Base-by-base conservation (phyloP, 2,113 vertebrate species). In the Psilopogon haemacephalus region DNA sequence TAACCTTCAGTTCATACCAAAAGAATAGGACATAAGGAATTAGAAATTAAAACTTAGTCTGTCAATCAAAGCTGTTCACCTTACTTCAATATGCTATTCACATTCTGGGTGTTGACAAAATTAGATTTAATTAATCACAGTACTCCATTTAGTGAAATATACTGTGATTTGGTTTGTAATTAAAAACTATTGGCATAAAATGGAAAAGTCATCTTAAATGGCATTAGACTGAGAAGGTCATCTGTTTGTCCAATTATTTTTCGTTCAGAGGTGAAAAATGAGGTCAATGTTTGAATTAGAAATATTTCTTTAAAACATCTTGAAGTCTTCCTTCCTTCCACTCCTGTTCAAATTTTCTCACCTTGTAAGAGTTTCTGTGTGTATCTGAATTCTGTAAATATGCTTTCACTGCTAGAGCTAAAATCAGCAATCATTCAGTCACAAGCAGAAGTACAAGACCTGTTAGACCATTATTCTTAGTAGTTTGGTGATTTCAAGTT, bases 51-150 rank as follows among this genome's bases (percentile, higher is more conserved):
- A 94, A 73, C 44, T 38, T 65, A 26, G 59, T 69, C 46, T 89
- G 87, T 96, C 80, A 86, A n/a, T 93, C 89, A 96, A 75, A 94
- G 72, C 78, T 89, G 50, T 84, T 93, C 75, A 84, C 83, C 71
- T 67, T 76, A 64, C 44, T 93, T 96, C 86, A 69, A 68, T 80
- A 93, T 94, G 88, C 84, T 84, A 7, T 71, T 86, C 93, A 88
- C 95, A 73, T 91, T 93, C 71, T 96, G 65, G 9, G 65, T 89
- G 86, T 95, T 94, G 94, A 93, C 93, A 95, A 94, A 95, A 96
- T 94, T 94, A 89, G 69, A 79, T 94, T 84, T 94, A 91, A 90
- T 88, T 97, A 93, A 96, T 96, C 83, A 85, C 40, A 75, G 71
- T 78, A 37, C 42, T 76, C 65, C 16, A 7, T 92, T 93, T 90